Evolutionary conservation across 1,140 invertebrate genomes (phyloP).

Genomic region (Lepidurus arcticus): DNA sequence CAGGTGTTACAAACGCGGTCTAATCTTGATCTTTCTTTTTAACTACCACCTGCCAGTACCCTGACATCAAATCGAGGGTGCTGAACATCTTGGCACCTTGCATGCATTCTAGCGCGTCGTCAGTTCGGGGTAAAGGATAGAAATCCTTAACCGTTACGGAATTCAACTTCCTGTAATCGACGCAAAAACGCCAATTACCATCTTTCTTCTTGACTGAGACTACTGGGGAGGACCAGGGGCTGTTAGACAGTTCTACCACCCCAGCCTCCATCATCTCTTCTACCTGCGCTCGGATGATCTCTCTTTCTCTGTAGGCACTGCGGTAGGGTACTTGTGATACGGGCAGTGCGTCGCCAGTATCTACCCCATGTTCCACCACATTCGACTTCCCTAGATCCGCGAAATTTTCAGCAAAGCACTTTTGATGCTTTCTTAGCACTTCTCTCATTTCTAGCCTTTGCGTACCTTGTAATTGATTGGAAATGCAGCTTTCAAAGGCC

Average conservation of each 20-base stretch:
- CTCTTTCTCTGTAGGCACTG: slow-evolving; percentile 12
- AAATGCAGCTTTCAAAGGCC: no score
- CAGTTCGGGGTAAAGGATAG: slow-evolving; percentile 49
- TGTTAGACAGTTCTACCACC: background rate
- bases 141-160: slow-evolving; percentile 40
- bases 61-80: slow-evolving; percentile 44
- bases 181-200: slow-evolving; percentile 43
- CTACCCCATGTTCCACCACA: background rate
- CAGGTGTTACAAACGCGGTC: slow-evolving; percentile 48
- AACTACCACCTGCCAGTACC: slow-evolving; percentile 47
- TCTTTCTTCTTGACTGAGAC: slow-evolving; percentile 36
- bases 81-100: slow-evolving; percentile 41
- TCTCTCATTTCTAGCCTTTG: no score
- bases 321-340: background rate
- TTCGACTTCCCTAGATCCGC: background rate
- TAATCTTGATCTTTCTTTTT: slow-evolving; percentile 43
- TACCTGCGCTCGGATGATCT: slow-evolving; percentile 1
- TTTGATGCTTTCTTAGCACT: no score
- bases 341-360: background rate
- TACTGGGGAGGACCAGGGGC: background rate
- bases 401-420: background rate
- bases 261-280: background rate
- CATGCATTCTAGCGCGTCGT: slow-evolving; percentile 43
- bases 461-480: no score
- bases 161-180: slow-evolving; percentile 46